Percentiles rank a stretch among this genome's conserved stretches.
Conservation (phyloP, 2,797 vertebrate genomes). For the Neomorphus geoffroyi region DNA sequence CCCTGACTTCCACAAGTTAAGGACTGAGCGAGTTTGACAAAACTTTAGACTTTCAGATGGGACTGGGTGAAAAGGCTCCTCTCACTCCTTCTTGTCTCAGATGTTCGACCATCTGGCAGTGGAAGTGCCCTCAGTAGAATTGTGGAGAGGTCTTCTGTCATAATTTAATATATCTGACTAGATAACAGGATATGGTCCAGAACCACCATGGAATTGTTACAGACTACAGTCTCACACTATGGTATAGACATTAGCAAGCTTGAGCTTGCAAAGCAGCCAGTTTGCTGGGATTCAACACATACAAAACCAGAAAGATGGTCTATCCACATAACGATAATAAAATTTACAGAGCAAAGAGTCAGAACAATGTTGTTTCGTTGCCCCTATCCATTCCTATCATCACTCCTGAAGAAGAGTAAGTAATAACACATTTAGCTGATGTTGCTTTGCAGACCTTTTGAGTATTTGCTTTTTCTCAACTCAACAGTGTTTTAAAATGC, state of each 20-base stretch:
- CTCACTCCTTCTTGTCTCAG: background rate
- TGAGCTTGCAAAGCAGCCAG: background rate
- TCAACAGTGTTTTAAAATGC: background rate
- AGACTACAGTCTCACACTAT: background rate
- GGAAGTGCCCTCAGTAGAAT: background rate
- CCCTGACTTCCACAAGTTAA: background rate
- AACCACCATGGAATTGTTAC: background rate
- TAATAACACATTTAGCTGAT: background rate
- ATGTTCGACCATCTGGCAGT: background rate
- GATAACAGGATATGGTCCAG: background rate
- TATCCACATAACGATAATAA: background rate
- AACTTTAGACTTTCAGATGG: background rate
- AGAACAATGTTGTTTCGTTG: background rate
- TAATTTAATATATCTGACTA: slow-evolving; percentile 7
- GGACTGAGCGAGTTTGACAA: background rate
- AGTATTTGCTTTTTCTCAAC: background rate
- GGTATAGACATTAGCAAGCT: background rate
- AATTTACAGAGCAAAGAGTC: background rate
- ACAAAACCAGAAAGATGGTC: background rate
- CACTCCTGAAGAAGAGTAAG: background rate
- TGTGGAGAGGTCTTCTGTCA: slow-evolving; percentile 2
- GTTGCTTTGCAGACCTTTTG: background rate
- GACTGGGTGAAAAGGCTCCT: background rate
- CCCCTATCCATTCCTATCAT: background rate
- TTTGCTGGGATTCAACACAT: background rate